Base-by-base conservation (phyloP, 2,888 invertebrate species). In the Galeopsomyia nigrocyanea region DNA sequence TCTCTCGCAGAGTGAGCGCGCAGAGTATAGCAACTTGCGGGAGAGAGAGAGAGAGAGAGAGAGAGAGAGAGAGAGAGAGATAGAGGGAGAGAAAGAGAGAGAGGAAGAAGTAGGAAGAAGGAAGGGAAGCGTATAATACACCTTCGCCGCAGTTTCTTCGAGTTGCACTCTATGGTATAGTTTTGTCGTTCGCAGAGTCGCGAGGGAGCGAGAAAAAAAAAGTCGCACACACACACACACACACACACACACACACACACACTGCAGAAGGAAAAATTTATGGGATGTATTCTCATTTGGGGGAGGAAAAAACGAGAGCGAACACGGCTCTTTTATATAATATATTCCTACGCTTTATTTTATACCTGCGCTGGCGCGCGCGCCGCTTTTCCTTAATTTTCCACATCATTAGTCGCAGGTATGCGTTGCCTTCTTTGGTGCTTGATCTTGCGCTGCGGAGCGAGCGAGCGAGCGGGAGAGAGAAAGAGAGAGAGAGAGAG, bases 361-460 rank as follows among this genome's bases (percentile, higher is more conserved):
- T 51, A 46, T 55, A 55, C 64, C 21, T 39, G 46, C 19, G 39
- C 26, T 26, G 9, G 16, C 16, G 13, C 10, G 5, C 16, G n/a
- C 22, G 13, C 6, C 46, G n/a, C 55, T 65, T 55, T 65, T 65
- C 55, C 55, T 64, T 64, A 53, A 55, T 65, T 65, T 65, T 65
- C 64, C 55, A 47, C 55, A 46, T 65, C 55, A 53, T 55, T 64
- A 39, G 17, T 17, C 22, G 22, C 56, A n/a, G 26, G 26, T 49
- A 49, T n/a, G 16, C 47, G 17, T 26, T 39, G 39, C 39, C 7
- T 31, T 39, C 22, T 49, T 47, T 19, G 46, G 22, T 21, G 19
- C 22, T 7, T n/a, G 16, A 49, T 22, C 26, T 61, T 47, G 5
- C 26, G 5, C 26, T 26, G 26, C 26, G 26, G 26, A 26, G 3